These are phyloP conservation scores for Dinoponera quadriceps DNA, from an alignment of 1,140 invertebrate species.

Conservation along the genomic window DNA sequence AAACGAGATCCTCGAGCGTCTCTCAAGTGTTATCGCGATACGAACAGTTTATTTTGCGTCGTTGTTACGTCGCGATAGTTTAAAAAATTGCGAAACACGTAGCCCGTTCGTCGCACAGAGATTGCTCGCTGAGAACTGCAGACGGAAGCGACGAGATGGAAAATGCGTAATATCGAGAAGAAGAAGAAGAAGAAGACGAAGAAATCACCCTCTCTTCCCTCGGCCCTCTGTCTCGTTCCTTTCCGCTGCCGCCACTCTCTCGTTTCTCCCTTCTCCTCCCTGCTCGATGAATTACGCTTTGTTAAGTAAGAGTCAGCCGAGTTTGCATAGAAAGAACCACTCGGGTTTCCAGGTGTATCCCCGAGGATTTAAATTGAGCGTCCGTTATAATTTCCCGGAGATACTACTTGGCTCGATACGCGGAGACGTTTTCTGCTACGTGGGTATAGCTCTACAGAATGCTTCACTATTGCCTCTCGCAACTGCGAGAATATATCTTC, in stretches of 20 bases:
- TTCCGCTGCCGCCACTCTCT: conserved; percentile 10
- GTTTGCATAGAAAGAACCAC: conserved; percentile 68
- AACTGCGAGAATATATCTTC: not conserved
- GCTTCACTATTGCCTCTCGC: conserved; percentile 4
- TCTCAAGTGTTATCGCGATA: conserved; percentile 47
- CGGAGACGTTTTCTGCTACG: conserved; percentile 19
- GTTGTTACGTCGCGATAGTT: conserved; percentile 52
- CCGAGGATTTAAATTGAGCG: conserved; percentile 65
- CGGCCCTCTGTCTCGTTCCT: not conserved
- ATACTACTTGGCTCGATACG: conserved; percentile 46
- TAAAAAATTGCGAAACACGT: conserved; percentile 59
- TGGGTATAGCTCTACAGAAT: not conserved
- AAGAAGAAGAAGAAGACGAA: conserved; percentile 3
- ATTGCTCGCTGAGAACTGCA: conserved; percentile 45
- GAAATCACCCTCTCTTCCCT: not conserved
- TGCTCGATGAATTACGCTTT: conserved; percentile 67
- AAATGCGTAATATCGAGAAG: conserved; percentile 57
- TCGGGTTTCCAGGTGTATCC: conserved; percentile 61
- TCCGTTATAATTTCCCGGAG: conserved; percentile 62
- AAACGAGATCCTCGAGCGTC: conserved; percentile 48
- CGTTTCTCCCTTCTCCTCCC: not conserved
- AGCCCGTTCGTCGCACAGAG: conserved; percentile 51
- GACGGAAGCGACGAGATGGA: conserved; percentile 55
- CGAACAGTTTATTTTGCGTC: conserved; percentile 43
- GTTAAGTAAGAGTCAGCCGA: conserved; percentile 68